Base-by-base conservation (phyloP, 2,113 vertebrate genomes). In the Scomber colias region DNA sequence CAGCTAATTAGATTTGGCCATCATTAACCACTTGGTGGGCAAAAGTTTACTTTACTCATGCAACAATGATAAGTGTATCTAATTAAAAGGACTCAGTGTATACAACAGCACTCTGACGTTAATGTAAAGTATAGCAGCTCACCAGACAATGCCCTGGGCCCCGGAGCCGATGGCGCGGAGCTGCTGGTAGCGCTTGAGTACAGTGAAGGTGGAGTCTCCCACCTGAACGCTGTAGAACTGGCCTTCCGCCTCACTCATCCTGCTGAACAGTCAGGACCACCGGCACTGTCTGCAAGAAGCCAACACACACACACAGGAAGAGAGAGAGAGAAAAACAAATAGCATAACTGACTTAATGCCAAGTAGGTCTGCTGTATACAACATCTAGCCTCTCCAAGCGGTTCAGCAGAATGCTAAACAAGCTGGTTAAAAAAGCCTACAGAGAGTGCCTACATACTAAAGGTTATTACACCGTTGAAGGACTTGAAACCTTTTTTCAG, bases 91-190 rank as follows among this genome's bases (percentile, higher is more conserved):
- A 48, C 5, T 48, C 16, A 0, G 35, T 3, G 10, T 15, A 12
- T 15, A 17, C n/a, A 24, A n/a, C 14, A 49, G 13, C 17, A 64
- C 16, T 19, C 31, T 45, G 44, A 59, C 21, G 49, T 21, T 76
- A 40, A 45, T 24, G 35, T 10, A 60, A 59, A 51, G 27, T 2
- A 3, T 3, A 61, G 66, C 6, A 15, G 64, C 97, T 98, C 91
- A 99, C 98, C 98, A 99, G 90, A 99, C 98, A 82, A 99, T 99
- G 85, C 98, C 98, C 90, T 99, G 98, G 79, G 98, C 98, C 65
- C 98, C 98, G 5, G 97, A 99, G 77, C 98, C 98, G 67, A 99
- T 97, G 48, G 98, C 95, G 27, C 97, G 97, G 83, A 99, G 94
- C 78, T 99, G 97, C 90, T 99, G 96, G 90, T 98, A 99, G 62